Conservation (phyloP, 2,888 invertebrate genomes). For the Embidobia sp. region DNA sequence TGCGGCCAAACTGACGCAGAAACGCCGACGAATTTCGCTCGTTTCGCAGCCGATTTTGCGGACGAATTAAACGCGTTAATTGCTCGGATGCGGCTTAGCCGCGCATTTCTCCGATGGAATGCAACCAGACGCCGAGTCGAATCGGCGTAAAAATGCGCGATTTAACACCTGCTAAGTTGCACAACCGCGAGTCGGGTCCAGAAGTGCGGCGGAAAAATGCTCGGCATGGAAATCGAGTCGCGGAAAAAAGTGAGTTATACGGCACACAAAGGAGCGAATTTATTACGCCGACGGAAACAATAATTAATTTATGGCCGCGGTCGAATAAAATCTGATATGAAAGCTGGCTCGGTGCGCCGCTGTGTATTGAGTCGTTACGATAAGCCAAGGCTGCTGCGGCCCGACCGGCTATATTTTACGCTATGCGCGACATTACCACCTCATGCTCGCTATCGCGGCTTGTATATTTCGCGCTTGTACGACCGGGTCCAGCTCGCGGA, state of each 20-base stretch:
- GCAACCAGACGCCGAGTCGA: not conserved
- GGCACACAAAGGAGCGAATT: slow-evolving; percentile 34
- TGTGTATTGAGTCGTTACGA: slow-evolving; percentile 61
- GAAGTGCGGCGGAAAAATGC: not conserved
- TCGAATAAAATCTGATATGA: slow-evolving; percentile 39
- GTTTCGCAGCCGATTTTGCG: not conserved
- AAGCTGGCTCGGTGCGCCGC: slow-evolving; percentile 14
- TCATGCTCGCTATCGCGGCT: slow-evolving; percentile 71
- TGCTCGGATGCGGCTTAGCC: not conserved
- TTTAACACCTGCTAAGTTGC: slow-evolving; percentile 34
- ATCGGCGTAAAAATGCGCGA: not conserved
- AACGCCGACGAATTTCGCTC: not conserved
- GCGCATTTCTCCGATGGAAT: not conserved
- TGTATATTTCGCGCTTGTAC: slow-evolving; percentile 74
- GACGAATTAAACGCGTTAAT: not conserved
- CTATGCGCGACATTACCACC: slow-evolving; percentile 69
- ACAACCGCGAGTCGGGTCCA: not conserved
- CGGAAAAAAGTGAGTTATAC: slow-evolving; percentile 13
- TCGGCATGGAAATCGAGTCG: not conserved
- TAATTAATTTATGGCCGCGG: slow-evolving; percentile 44
- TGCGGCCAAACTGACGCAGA: not conserved
- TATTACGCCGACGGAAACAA: slow-evolving; percentile 40
- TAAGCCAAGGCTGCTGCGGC: slow-evolving; percentile 70
- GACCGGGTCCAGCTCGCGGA: slow-evolving; percentile 35
- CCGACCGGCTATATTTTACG: slow-evolving; percentile 72